Evolutionary conservation across 2,113 vertebrate species (phyloP), one percentile per base, ranked within the genome.

Genomic region (Sisor rabdophorus): DNA sequence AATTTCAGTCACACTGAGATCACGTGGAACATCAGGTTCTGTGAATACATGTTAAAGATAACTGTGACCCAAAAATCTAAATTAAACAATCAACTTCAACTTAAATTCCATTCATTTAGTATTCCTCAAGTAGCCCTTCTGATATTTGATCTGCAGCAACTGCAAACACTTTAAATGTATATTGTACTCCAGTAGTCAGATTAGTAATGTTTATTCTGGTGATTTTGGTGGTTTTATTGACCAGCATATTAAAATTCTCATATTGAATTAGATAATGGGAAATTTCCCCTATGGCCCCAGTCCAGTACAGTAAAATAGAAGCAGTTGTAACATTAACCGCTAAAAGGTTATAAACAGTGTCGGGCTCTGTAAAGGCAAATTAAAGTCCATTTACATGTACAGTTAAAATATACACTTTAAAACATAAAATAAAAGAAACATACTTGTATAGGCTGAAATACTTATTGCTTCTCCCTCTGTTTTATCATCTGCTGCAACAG

Each of bases 361-460:
- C 75, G 32, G 82, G 69, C 4, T 73, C 79, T 84, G 40, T 68
- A 56, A 76, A 30, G 2, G 7, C 48, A 72, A 56, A 54, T 40
- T 2, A 61, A 28, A 26, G 3, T 15, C 7, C 16, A 32, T 61
- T 30, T 30, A 17, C 11, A 26, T 60, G 2, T 17, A 30, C 2
- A 28, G 7, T 30, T 6, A 26, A 4, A 60, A 60, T 2, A 60
- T 30, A 9, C 8, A 2, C 7, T 6, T 58, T 56, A 24, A 8
- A 15, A 17, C 26, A 19, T 60, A 16, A 32, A 17, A 17, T 32
- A 3, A 61, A 2, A 61, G 2, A 40, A 64, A 32, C 90, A 64
- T 87, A 94, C 93, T 80, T 87, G 93, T 94, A 83, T 90, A 93
- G 10, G 0, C 50, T 0, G 22, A 75, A 56, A 20, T 12, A 3